A percentile compares a stretch with the other conserved stretches of the same genome.
phyloP scores from a whole-genome alignment of 2,797 vertebrate species.

The Gallirallus australis region DNA sequence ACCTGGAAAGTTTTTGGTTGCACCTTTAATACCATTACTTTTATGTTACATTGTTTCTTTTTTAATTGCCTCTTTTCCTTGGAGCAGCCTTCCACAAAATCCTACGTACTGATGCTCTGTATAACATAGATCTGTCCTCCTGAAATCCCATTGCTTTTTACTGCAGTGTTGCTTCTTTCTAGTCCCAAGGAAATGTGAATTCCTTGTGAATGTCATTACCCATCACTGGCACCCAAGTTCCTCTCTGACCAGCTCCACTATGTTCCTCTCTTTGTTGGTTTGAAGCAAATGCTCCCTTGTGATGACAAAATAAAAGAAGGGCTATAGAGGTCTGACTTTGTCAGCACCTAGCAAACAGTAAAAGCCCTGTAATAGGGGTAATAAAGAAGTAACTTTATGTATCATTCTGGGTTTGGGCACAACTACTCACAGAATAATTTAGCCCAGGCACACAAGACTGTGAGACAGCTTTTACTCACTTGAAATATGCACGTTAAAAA shows the following conservation, averaged over 20 bases:
- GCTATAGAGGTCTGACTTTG: not conserved
- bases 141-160: not conserved
- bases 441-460: not conserved
- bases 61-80: not conserved
- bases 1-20: not conserved
- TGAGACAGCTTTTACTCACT: not conserved
- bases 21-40: not conserved
- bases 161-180: not conserved
- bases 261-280: not conserved
- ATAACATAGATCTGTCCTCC: not conserved
- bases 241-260: not conserved
- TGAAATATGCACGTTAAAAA: not conserved
- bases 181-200: slow-evolving; percentile 2
- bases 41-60: not conserved
- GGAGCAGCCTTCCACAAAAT: not conserved
- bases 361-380: slow-evolving; percentile 20
- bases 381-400: slow-evolving; percentile 35
- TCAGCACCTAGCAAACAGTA: slow-evolving; percentile 22
- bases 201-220: not conserved
- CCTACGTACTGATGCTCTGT: not conserved
- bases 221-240: not conserved
- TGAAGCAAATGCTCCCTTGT: not conserved
- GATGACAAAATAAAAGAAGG: not conserved
- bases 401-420: not conserved
- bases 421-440: not conserved